Base-by-base conservation (phyloP, 2,113 vertebrate species). In the Etheostoma cragini region DNA sequence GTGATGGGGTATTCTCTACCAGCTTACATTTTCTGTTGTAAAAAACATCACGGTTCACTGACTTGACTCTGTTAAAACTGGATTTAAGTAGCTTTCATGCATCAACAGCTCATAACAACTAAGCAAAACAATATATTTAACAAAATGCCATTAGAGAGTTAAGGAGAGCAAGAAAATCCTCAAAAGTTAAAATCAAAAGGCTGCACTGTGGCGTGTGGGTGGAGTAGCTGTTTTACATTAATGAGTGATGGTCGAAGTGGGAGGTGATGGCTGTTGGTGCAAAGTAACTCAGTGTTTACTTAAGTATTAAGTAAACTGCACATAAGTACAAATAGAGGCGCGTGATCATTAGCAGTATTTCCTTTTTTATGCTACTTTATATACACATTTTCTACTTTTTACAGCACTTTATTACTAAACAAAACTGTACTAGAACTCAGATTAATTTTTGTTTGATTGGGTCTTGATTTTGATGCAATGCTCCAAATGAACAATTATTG, bases 1-100 rank as follows among this genome's bases (percentile, higher is more conserved):
- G 14, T 81, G 54, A 70, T 47, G 2, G 2, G 19, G 49, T 74
- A 21, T 54, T 73, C 47, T 62, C 35, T 66, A 56, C 30, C 49
- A 68, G 38, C 54, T 72, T 60, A 54, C 33, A 22, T 58, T 66
- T 72, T 21, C 35, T 67, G 38, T 35, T 54, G 8, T 22, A 47
- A 57, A 46, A 24, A 45, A 50, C 30, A 19, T 74, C 54, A 35
- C 35, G 42, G 7, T 63, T 64, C 53, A 15, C 60, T 12, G 16
- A 38, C 30, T n/a, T 35, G 15, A 62, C 49, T 38, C 46, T 30
- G 49, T 46, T 42, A 50, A 38, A 80, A n/a, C 30, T 50, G 21
- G 21, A 22, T 67, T 67, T 7, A 49, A 56, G 3, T 13, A 26
- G 13, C 38, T 58, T 58, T 60, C 6, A 8, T 64, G 50, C 33